phyloP scores from a whole-genome alignment of 53 echinoderm and acorn worm genomes.

The Echinarachnius parma region DNA sequence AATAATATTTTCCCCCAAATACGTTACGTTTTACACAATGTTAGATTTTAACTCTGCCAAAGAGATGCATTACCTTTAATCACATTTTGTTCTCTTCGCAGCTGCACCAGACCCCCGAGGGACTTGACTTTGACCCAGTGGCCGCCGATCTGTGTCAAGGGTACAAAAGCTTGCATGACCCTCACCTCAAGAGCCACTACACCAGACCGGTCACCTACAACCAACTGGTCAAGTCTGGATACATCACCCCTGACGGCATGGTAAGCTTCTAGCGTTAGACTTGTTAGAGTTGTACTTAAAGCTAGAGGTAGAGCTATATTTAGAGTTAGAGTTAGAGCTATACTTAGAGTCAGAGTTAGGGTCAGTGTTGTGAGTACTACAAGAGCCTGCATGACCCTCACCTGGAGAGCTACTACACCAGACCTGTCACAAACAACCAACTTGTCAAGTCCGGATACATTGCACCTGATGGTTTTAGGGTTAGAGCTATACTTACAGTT shows the following conservation, averaged over 20 bases:
- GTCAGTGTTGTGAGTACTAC: slow-evolving; percentile 73
- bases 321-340: too few species aligned
- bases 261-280: slow-evolving; percentile 47
- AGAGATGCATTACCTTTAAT: too few species aligned
- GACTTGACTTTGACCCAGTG: slow-evolving; percentile 86
- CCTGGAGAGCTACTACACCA: slow-evolving; percentile 73
- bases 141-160: slow-evolving; percentile 63
- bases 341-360: too few species aligned
- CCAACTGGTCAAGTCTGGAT: slow-evolving; percentile 61
- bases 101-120: slow-evolving; percentile 70
- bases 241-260: slow-evolving; percentile 85
- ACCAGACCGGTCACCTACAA: slow-evolving; percentile 45
- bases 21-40: too few species aligned
- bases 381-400: slow-evolving; percentile 91
- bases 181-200: slow-evolving; percentile 85
- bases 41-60: too few species aligned
- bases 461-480: slow-evolving; percentile 75
- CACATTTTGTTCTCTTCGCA: slow-evolving; percentile 11
- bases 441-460: slow-evolving; percentile 76
- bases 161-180: slow-evolving; percentile 89
- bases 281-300: too few species aligned
- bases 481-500: too few species aligned
- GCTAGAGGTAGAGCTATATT: too few species aligned
- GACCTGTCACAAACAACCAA: slow-evolving; percentile 38
- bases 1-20: too few species aligned